Evolutionary conservation across 2,113 vertebrate genomes (phyloP), one percentile per base, ranked within the genome.

Genomic region (Acanthochromis polyacanthus): DNA sequence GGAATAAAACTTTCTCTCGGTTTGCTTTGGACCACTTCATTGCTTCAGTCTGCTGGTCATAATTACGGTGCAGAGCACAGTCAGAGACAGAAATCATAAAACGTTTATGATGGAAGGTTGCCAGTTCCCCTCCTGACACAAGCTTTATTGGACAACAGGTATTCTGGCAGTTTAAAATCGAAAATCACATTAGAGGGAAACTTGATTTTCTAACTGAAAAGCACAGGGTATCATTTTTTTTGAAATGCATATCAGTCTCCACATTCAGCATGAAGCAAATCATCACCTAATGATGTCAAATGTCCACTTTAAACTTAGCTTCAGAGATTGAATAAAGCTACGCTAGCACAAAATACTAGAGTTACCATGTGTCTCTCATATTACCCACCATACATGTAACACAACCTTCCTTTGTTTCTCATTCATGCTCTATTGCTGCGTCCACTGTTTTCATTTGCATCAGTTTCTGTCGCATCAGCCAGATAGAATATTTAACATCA

Each of bases 401-500:
- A 50, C 68, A 59, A 70, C 10, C 72, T 70, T n/a, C 16, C 46
- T 56, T 57, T 57, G 8, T 22, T 45, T 22, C 17, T 65, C 38
- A 59, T 51, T 59, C 8, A 36, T 55, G 23, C 28, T 43, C 23
- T 60, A 22, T 59, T 72, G 61, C 69, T 46, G 36, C 19, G 10
- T 55, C 69, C 16, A 70, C 63, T 19, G 52, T 67, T 89, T 78
- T 68, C 38, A 38, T 38, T 51, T 59, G 63, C 48, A 64, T 68
- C 56, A 2, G 30, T 43, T 80, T 87, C 71, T 63, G 59, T 77
- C 71, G 65, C 77, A 55, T 85, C 79, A 80, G 71, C 58, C 53
- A 48, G n/a, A 67, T 16, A 32, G 30, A 32, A 73, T 52, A 75
- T 77, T n/a, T 16, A 77, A 16, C 43, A 82, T 56, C 58, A 32